Conservation (phyloP, 2,113 vertebrate genomes). For the Lamprologus lemairii region DNA sequence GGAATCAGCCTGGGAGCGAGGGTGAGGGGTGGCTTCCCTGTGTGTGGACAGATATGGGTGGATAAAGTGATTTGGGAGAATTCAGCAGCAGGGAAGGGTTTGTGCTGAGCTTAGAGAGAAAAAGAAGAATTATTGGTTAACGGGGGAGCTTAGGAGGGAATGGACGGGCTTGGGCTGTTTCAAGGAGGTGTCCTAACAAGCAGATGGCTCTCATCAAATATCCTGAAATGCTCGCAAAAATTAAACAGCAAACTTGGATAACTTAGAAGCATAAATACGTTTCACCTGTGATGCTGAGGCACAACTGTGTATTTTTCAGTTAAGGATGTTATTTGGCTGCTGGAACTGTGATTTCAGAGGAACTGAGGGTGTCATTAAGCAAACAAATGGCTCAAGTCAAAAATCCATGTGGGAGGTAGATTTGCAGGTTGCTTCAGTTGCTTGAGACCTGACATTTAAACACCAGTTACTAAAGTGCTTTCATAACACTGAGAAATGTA, state of each 20-base stretch:
- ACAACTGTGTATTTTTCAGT: background rate
- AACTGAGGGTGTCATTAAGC: background rate
- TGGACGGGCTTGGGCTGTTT: background rate
- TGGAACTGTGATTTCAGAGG: background rate
- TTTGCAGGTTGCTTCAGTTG: background rate
- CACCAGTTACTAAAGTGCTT: background rate
- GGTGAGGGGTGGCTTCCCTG: conserved; percentile 34
- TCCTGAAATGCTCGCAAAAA: background rate
- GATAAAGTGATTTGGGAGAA: conserved; percentile 15
- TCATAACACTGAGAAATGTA: background rate
- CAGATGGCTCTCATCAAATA: background rate
- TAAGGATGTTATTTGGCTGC: background rate
- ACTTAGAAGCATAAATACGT: background rate
- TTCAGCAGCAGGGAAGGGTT: background rate
- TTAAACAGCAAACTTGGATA: background rate
- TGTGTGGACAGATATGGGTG: background rate
- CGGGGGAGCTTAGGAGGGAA: background rate
- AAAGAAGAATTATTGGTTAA: background rate
- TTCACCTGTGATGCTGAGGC: background rate
- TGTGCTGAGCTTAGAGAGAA: background rate
- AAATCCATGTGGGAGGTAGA: background rate
- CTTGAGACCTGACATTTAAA: background rate
- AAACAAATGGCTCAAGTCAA: background rate
- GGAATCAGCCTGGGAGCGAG: conserved; percentile 42
- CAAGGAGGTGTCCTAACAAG: background rate